Evolutionary conservation across 2,888 invertebrate genomes (phyloP), one percentile per base, ranked within the genome.

Genomic region (Tethea ocularis): DNA sequence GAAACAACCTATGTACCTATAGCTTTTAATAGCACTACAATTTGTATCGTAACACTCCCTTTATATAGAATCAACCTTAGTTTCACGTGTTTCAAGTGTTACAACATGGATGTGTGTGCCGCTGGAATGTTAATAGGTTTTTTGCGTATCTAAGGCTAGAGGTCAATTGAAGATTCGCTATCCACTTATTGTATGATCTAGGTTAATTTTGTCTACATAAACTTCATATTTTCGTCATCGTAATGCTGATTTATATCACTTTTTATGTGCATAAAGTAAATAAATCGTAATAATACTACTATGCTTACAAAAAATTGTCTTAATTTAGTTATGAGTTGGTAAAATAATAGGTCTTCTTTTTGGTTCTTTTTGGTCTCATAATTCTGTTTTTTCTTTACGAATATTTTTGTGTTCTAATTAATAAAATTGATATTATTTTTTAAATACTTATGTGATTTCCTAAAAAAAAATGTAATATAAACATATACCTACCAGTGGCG

Each of bases 121-220:
- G 56, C 58, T 15, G 64, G 69, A 69, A 73, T 72, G 61, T 69
- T 62, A 73, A 72, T 58, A 53, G 52, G 41, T 53, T 41, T 53
- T 58, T 58, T 29, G 41, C 41, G 38, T 53, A 29, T 51, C 63
- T 46, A 54, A 65, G 66, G 41, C 54, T 33, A 54, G 36, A 67
- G 67, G 67, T 64, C 62, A 67, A 38, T 54, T 61, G 57, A 53
- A 57, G 57, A 57, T 61, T 56, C 61, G 61, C 58, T 59, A 61
- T 67, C 52, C 60, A 57, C 55, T 61, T 59, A 33, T 51, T 58
- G 46, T 57, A 52, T 29, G 51, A 62, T 58, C 54, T 65, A 53
- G 61, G 57, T 60, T 62, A 61, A 57, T 52, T 52, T 54, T 22
- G 54, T 33, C 20, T 7, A 33, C 20, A 54, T 20, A 46, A 46